These are phyloP conservation scores for Muntiacus muntjak DNA, from an alignment of 2,113 vertebrate genomes.

Conservation along the genomic window DNA sequence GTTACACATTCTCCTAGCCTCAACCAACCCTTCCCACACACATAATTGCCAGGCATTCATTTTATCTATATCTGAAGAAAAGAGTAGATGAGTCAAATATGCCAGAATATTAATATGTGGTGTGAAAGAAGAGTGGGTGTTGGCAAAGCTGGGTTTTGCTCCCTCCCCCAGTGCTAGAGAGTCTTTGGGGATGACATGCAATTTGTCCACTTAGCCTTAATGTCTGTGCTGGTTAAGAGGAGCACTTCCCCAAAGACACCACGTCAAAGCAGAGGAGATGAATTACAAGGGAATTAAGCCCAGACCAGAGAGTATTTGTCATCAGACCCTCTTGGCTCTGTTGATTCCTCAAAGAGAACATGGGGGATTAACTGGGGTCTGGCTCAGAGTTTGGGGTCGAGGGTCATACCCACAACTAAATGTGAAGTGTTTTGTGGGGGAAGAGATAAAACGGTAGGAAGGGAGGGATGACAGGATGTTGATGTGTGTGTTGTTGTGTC, in stretches of 20 bases:
- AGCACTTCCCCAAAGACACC: constrained; percentile 14
- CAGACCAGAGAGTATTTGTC: constrained; percentile 20
- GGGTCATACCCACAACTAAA: constrained; percentile 1
- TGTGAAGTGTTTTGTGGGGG: not conserved
- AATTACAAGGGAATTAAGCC: constrained; percentile 43
- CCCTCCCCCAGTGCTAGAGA: not conserved
- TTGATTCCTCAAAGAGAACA: constrained; percentile 8
- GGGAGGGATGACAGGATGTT: not conserved
- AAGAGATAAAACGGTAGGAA: not conserved
- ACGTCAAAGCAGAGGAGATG: constrained; percentile 8
- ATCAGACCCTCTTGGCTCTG: not conserved
- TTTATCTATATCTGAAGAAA: constrained; percentile 38
- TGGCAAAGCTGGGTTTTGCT: constrained; percentile 34
- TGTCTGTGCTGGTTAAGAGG: not conserved
- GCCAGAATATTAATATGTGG: not conserved
- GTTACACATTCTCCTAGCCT: not conserved
- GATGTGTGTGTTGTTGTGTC: not conserved
- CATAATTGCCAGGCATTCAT: not conserved
- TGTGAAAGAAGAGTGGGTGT: constrained; percentile 48
- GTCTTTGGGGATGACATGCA: constrained; percentile 6
- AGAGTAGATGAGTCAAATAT: constrained; percentile 49
- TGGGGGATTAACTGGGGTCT: constrained; percentile 12
- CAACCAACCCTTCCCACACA: constrained; percentile 43
- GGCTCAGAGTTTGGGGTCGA: not conserved
- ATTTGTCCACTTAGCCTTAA: constrained; percentile 47